Base-by-base conservation (phyloP, 2,888 invertebrate species). In the Mesoligia furuncula region DNA sequence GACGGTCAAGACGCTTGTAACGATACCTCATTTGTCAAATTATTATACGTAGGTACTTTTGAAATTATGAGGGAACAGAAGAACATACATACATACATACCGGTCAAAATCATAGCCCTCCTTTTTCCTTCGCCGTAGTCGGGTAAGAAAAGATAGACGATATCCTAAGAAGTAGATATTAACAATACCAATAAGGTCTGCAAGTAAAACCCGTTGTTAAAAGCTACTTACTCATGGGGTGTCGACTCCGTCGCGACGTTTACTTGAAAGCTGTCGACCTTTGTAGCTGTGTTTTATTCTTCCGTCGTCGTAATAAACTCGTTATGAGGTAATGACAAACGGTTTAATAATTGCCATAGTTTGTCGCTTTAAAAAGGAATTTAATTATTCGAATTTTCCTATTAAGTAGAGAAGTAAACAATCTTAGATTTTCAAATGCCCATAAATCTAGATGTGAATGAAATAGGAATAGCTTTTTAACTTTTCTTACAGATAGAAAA, bases 231-330 rank as follows among this genome's bases (percentile, higher is more conserved):
- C 62, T 73, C 66, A 84, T 39, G 48, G 69, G 73, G 66, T 72
- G 61, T 51, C 72, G 24, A 17, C 13, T 45, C 45, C 65, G 27
- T 15, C 65, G 65, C 83, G n/a, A 76, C 51, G 67, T 36, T 75
- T 13, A 73, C 64, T 89, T 81, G 87, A 87, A 87, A 87, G 89
- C 78, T 79, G 87, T 89, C 80, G 89, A 79, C 87, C 87, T 89
- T 73, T 81, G 67, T 54, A 45, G 57, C 85, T 8, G 54, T 65
- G 62, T 36, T 72, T 80, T 67, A 80, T 80, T 82, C 86, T 88
- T 89, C 88, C 88, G 88, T 71, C 54, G 59, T 48, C 66, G 64
- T 67, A n/a, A 73, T 45, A 65, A 82, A 79, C 85, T 80, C 20
- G 89, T 80, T 87, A 72, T 88, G 81, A 86, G 69, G 70, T 87